Conservation (phyloP, 1,140 invertebrate genomes). For the Homarus americanus region DNA sequence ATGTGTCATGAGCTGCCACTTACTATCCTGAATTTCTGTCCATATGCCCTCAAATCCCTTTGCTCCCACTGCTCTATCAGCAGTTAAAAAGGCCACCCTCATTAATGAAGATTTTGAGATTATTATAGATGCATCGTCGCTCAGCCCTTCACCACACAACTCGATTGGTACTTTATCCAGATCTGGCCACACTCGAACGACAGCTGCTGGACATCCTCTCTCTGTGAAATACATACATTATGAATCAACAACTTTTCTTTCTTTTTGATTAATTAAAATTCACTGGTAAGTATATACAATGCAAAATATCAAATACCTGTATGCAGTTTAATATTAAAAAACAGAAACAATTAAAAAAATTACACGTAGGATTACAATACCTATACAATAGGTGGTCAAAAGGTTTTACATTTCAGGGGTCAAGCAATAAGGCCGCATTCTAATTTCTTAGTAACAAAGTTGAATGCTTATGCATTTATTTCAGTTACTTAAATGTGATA, state of each 20-base stretch:
- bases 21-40: slow-evolving; percentile 84
- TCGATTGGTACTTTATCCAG: slow-evolving; percentile 87
- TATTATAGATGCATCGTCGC: slow-evolving; percentile 87
- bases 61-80: slow-evolving; percentile 89
- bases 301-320: no score
- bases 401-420: no score
- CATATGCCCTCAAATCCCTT: slow-evolving; percentile 92
- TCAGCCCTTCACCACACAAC: slow-evolving; percentile 90
- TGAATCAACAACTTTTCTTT: no score
- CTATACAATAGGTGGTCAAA: no score
- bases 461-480: no score
- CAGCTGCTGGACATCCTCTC: slow-evolving; percentile 93
- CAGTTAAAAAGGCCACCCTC: slow-evolving; percentile 90
- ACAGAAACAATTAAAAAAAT: no score
- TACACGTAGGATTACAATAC: not conserved
- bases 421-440: no score
- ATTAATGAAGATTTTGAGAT: slow-evolving; percentile 90
- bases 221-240: slow-evolving; percentile 79
- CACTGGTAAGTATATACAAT: no score
- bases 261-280: no score
- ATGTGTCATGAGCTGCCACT: slow-evolving; percentile 24
- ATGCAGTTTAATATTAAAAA: no score
- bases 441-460: no score
- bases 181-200: slow-evolving; percentile 91
- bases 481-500: no score